A percentile compares a stretch with the other conserved stretches of the same genome.
These are phyloP conservation scores for Pavo muticus DNA, from an alignment of 2,113 vertebrate genomes.

Conservation along the genomic window DNA sequence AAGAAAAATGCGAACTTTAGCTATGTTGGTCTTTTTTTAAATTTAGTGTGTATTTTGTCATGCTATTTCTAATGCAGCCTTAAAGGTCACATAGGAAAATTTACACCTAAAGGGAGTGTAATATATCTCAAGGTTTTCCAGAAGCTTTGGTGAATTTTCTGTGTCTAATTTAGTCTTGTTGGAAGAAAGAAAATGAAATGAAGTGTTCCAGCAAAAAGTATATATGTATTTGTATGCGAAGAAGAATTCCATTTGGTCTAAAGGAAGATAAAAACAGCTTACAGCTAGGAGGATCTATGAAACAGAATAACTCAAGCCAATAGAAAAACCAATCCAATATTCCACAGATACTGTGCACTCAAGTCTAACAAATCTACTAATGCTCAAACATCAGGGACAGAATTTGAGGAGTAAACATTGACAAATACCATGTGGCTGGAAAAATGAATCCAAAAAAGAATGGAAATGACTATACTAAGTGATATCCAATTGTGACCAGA, in stretches of 20 bases:
- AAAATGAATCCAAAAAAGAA: background rate
- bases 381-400: background rate
- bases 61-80: background rate
- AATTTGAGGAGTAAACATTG: background rate
- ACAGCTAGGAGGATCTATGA: background rate
- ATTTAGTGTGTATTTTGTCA: background rate
- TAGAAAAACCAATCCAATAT: slow-evolving; percentile 17
- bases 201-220: background rate
- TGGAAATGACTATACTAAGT: background rate
- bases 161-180: background rate
- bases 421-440: background rate
- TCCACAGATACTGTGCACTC: background rate
- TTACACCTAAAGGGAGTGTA: background rate
- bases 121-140: background rate
- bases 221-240: background rate
- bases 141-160: slow-evolving; percentile 14
- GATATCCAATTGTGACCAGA: background rate
- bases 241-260: background rate
- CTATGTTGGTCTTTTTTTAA: background rate
- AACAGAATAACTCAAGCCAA: slow-evolving; percentile 33
- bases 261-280: slow-evolving; percentile 25
- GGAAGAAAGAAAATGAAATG: background rate
- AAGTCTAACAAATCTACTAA: background rate
- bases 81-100: background rate
- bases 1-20: background rate